Evolutionary conservation across 2,888 invertebrate genomes (phyloP).

Genomic region (Polyploca ridens): DNA sequence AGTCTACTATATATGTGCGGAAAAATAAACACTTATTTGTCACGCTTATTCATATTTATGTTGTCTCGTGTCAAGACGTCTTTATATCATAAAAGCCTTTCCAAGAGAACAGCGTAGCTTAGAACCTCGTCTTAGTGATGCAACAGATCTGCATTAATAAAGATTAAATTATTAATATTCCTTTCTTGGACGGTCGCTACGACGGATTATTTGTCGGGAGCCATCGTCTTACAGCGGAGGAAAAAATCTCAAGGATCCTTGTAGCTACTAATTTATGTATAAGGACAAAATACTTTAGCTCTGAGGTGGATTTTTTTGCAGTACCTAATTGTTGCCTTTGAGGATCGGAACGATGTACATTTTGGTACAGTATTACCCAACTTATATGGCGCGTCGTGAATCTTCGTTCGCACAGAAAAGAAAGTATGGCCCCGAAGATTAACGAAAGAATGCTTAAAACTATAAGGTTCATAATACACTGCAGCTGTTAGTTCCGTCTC

Average conservation of each 20-base stretch:
- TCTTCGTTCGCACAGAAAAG: too few species aligned
- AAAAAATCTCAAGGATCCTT: not conserved
- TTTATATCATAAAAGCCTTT: not conserved
- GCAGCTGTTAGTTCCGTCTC: too few species aligned
- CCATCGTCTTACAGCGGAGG: not conserved
- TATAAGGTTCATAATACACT: too few species aligned
- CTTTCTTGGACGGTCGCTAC: conserved; percentile 2
- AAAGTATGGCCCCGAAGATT: too few species aligned
- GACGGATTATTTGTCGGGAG: conserved; percentile 6
- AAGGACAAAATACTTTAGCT: not conserved
- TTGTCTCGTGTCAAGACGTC: not conserved
- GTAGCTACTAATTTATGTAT: not conserved
- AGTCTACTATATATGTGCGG: too few species aligned
- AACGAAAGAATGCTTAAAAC: too few species aligned
- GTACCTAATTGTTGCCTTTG: not conserved
- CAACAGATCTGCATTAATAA: conserved; percentile 11
- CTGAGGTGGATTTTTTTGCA: not conserved
- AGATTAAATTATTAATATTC: conserved; percentile 14
- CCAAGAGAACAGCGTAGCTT: not conserved
- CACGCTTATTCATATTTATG: not conserved
- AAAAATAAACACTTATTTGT: not conserved
- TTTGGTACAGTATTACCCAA: too few species aligned
- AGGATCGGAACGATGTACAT: not conserved
- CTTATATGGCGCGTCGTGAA: too few species aligned
- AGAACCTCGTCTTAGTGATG: not conserved